Base-by-base conservation (phyloP, 2,888 invertebrate genomes). In the Drosophila nigritarsus region DNA sequence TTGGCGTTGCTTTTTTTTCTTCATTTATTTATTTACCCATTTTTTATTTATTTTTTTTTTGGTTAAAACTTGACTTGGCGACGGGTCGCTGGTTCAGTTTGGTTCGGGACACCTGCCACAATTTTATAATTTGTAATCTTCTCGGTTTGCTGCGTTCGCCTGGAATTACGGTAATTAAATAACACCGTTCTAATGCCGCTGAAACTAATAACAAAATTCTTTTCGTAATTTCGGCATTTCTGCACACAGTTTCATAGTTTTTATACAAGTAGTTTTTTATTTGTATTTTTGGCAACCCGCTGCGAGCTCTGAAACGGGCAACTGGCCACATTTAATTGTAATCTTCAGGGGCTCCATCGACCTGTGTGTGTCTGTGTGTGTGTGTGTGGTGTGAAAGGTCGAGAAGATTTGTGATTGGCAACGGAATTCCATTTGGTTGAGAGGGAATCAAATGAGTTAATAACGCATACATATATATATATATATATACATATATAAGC, bases 311-410 rank as follows among this genome's bases (percentile, higher is more conserved):
- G 56, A 40, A 53, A 56, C 68, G 42, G 69, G 56, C 78, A 60
- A 67, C 45, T 65, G 79, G 82, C 82, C 69, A 66, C 64, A 82
- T 78, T 87, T 84, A 89, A 84, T 84, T 89, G 88, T 89, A 78
- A 82, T 84, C 75, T 84, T 84, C 89, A 60, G 89, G 89, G 89
- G 89, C 67, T 84, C 89, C 34, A 29, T 54, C 58, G 32, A 36
- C 36, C 32, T 20, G 42, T 42, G 42, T 20, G 11, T 62, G 50
- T 75, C 32, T 20, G 42, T 42, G 42, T 42, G 40, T 40, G 40
- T 20, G 11, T 62, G 50, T 75, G 56, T 51, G 58, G 45, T 74
- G 78, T 78, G 78, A 80, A 72, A 81, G 78, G 78, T 81, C 71
- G 58, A 49, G 49, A 70, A 63, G 67, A 30, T 59, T 55, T 59